Evolutionary conservation across 2,888 invertebrate species (phyloP), one percentile per base, ranked within the genome.

Genomic region (Chaetoderma sp.): DNA sequence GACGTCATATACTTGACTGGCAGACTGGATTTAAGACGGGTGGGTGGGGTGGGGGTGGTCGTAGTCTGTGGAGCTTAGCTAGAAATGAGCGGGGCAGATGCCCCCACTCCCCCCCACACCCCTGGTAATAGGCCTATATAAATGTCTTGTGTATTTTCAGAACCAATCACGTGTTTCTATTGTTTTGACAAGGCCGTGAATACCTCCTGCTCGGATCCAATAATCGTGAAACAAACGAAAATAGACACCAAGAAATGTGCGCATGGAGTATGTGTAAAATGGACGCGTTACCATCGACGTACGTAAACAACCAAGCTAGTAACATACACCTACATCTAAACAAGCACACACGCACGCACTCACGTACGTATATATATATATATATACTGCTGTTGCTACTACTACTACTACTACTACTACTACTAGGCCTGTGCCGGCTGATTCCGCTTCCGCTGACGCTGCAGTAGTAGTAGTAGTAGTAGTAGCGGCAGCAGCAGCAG

Each of bases 211-310:
- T 72, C 79, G 1, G 79, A 80, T 45, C 82, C 82, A 0, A 61
- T 78, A 8, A 69, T 75, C 50, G 70, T 70, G 25, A 65, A 70
- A 30, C 50, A 61, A 0, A 65, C 65, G 8, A 72, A 70, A 18
- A 62, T 78, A 25, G 60, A 56, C 28, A 67, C 65, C 13, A 75
- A 75, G 27, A 70, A 74, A 27, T 82, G 82, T 50, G 73, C 73
- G n/a, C 71, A 73, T 44, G 82, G 82, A 6, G 76, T 80, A 16
- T 82, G 82, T 60, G 67, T 82, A 30, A 82, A 82, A 68, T 80
- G 80, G 81, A 80, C 82, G 5, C 73, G 73, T 39, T 78, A 78
- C 59, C 72, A 69, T 52, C 60, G 71, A 33, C 66, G 81, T 82
- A 70, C 71, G 76, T 65, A 18, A 16, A 13, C 4, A 30, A n/a